phyloP scores from a whole-genome alignment of 2,797 vertebrate genomes.

The Sus cebifrons region DNA sequence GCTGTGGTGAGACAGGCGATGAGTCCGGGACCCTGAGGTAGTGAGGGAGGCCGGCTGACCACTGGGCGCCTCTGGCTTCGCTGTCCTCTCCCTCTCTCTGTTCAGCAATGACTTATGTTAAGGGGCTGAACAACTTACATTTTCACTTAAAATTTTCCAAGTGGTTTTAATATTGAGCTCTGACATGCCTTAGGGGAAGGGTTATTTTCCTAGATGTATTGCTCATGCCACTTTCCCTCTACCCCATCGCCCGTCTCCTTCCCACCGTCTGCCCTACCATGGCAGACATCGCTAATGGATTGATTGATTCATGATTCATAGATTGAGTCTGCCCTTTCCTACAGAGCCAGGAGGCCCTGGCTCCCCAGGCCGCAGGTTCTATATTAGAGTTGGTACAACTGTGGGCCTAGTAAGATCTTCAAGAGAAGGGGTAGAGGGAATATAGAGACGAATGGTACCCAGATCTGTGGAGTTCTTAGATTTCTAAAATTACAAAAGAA shows the following conservation, averaged over 20 bases:
- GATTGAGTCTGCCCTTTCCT: neutral
- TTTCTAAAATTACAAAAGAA: constrained; percentile 12
- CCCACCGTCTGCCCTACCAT: neutral
- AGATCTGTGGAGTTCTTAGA: neutral
- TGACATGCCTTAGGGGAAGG: neutral
- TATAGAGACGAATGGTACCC: neutral
- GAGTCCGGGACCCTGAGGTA: neutral
- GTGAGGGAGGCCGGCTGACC: neutral
- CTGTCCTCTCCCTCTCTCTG: neutral
- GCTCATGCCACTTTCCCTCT: neutral
- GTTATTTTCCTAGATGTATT: neutral
- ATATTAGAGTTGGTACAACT: neutral
- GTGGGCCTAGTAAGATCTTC: neutral
- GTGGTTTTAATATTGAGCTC: neutral
- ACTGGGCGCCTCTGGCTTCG: neutral
- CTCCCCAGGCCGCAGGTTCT: neutral
- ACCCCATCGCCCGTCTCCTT: neutral
- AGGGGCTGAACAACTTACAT: neutral
- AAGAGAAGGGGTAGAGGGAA: neutral
- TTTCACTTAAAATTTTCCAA: neutral
- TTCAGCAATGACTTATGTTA: neutral
- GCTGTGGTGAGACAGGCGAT: neutral
- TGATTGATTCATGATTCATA: neutral
- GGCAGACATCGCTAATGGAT: neutral
- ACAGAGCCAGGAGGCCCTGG: neutral